Evolutionary conservation across 2,888 invertebrate genomes (phyloP), one percentile per base, ranked within the genome.

Genomic region (Limnephilus lunatus): DNA sequence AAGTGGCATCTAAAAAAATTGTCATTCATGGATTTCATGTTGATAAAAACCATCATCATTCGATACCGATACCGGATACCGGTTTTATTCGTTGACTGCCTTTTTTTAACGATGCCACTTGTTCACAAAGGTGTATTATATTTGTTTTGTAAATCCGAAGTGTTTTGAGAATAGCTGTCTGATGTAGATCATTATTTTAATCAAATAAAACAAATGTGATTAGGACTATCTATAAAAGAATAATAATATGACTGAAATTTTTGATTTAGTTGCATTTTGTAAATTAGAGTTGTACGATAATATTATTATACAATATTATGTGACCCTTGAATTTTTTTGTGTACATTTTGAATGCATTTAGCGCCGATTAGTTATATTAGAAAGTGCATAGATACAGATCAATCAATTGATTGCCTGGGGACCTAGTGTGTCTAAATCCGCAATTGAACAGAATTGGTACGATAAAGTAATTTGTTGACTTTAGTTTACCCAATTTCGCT

Each of bases 231-330:
- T n/a, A n/a, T n/a, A 68, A 68, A 68, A 68, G 5, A 68, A 25
- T 48, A 68, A 35, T 85, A 39, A 85, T 85, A 85, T 39, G 85
- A 85, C 85, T 85, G 85, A 85, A 85, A 85, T 35, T 85, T 85
- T 85, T 85, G 25, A 85, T 85, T 85, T 85, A 30, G 85, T 85
- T 68, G 44, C 39, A 87, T 53, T 87, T 87, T 53, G 44, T 87
- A 87, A 44, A 87, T 87, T 53, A 87, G 87, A 31, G 19, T 87
- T 87, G 53, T 53, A 44, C 12, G 39, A 85, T 85, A 39, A 83
- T 32, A 32, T 31, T 68, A 68, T 68, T 25, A 68, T 19, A 7
- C 39, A 39, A 39, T 39, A 39, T 44, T 68, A 68, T 68, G 68
- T 1, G 83, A 83, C n/a, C 30, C n/a, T n/a, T 39, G 11, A 53